Base-by-base conservation (phyloP, 2,888 invertebrate species). In the Artemia sp. region DNA sequence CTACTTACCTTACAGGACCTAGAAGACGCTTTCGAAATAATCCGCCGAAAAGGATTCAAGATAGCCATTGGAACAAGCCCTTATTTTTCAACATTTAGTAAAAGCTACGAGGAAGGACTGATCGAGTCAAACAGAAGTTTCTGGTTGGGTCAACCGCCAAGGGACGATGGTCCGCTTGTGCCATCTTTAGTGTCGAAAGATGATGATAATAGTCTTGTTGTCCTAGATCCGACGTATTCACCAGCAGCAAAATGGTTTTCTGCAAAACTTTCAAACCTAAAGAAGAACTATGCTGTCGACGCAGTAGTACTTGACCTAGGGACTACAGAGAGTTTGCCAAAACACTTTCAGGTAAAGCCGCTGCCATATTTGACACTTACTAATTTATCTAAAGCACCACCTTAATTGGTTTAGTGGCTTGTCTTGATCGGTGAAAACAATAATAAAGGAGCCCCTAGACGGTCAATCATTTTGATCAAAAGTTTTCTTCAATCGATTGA, bases 41-140 rank as follows among this genome's bases (percentile, higher is more conserved):
- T 92, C 53, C 88, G 88, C 73, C 82, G 92, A 52, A 81, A 91
- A 73, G 92, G 92, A 0, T 94, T 93, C 73, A 85, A 89, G 75
- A 86, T 94, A 12, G 89, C 88, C 0, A 85, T 94, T 73, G 88
- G 90, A n/a, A 84, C 93, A 0, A 92, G 92, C 76, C 93, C 94
- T 0, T 94, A 90, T 76, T 86, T 93, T 52, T 77, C 78, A 69
- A 90, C 91, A 0, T 90, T 91, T 75, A 91, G 92, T 73, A 80
- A 80, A 2, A 90, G 88, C 75, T 93, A 92, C 76, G 85, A 85
- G 69, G 86, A 89, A 74, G 87, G 90, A 0, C 88, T 92, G 0
- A 82, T 84, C 69, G 85, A 92, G 4, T 86, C 86, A n/a, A 90
- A 91, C 76, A 81, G 89, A 24, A 85, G 85, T 66, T 2, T 50